Base-by-base conservation (phyloP, 1,140 invertebrate genomes). In the Ectropis grisescens region DNA sequence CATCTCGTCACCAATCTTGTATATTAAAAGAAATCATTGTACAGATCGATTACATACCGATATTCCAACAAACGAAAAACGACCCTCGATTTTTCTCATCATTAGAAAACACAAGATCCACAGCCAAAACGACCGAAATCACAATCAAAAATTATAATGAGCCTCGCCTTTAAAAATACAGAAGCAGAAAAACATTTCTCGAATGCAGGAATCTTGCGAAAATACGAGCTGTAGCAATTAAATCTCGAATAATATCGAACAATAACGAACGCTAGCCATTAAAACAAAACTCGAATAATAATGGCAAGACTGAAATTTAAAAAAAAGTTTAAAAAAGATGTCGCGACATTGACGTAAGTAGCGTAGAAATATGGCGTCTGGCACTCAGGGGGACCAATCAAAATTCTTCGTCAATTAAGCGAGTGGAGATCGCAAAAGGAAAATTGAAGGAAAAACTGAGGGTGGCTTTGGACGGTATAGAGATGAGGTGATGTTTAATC, bases 321-420 rank as follows among this genome's bases (percentile, higher is more conserved):
- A 69, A 71, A 68, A 58, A 42, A 29, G 19, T 30, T 4, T 37
- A 31, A 46, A 52, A 50, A 47, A 37, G 34, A 41, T 47, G 57
- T 51, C 48, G 47, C 58, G 53, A 56, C 56, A 46, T 55, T 51
- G 46, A 46, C 59, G 53, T 55, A 54, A 59, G 68, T 70, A 75
- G 76, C 71, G 76, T 76, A 74, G 69, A 70, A 74, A 78, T 75
- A 69, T 69, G 58, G 64, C 61, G 58, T 46, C 53, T 58, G 47
- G 59, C 47, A 47, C 53, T 38, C 37, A 4, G 16, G 35, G 34
- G 49, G 67, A 76, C 72, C 71, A 81, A 81, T 81, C 76, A 81
- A 81, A 81, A 81, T 78, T 74, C 71, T 66, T 72, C 71, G 69
- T 72, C 76, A 81, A 81, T 81, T 81, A 81, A 81, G 59, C 65